phyloP scores from a whole-genome alignment of 1,140 invertebrate species.

The Diabrotica virgifera region DNA sequence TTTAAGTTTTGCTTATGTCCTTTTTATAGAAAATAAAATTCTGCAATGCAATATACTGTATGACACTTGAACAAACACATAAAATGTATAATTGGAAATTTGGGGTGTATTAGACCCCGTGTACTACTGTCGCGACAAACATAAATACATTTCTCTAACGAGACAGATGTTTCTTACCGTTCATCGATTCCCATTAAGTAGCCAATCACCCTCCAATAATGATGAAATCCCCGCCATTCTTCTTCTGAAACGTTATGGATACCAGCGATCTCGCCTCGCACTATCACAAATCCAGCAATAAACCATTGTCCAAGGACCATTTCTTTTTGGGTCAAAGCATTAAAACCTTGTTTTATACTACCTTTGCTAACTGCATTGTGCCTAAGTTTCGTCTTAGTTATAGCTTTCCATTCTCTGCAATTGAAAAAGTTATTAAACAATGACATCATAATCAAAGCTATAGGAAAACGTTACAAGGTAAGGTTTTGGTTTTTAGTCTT shows the following conservation, averaged over 20 bases:
- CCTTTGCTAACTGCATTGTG: slow-evolving; percentile 60
- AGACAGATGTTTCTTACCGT: neutral
- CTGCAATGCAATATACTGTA: no score
- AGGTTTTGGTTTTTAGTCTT: no score
- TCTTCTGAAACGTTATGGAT: neutral
- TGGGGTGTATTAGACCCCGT: no score
- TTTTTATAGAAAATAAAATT: no score
- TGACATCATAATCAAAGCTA: no score
- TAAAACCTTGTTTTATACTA: slow-evolving; percentile 51
- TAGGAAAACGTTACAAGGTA: no score
- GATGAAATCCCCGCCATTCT: neutral
- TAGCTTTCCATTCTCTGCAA: slow-evolving; percentile 60
- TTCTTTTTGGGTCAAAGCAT: slow-evolving; percentile 67
- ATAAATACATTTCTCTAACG: no score
- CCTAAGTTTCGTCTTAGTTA: slow-evolving; percentile 62
- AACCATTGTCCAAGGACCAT: slow-evolving; percentile 83
- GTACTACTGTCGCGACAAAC: no score
- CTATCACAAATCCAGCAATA: slow-evolving; percentile 75
- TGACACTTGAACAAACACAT: no score
- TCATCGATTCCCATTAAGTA: slow-evolving; percentile 5
- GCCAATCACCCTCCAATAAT: slow-evolving; percentile 8
- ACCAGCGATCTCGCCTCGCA: slow-evolving; percentile 49
- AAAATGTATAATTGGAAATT: no score
- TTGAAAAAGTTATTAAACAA: neutral
- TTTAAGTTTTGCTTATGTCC: no score